These are phyloP conservation scores for Actinia tenebrosa DNA, from an alignment of 64 coral and sea anemone genomes.

Conservation along the genomic window DNA sequence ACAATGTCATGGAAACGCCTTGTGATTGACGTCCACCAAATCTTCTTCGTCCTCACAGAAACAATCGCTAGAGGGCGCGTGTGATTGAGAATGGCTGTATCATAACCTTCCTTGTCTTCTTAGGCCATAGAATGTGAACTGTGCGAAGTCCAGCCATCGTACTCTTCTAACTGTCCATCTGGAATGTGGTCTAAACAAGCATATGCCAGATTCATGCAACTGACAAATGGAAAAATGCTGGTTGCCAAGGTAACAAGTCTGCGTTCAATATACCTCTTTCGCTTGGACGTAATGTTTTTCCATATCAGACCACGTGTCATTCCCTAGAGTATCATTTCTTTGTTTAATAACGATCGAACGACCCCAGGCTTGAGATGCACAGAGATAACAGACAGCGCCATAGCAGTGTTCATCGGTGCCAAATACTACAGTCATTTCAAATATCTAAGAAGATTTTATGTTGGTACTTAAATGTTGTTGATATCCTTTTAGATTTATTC, in stretches of 20 bases:
- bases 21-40: too few species aligned
- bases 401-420: too few species aligned
- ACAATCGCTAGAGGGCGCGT: too few species aligned
- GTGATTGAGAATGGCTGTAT: not conserved
- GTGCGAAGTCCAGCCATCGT: slow-evolving; percentile 71
- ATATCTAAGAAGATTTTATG: too few species aligned
- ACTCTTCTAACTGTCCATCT: slow-evolving; percentile 26
- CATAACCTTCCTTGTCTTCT: not conserved
- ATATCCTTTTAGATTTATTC: slow-evolving; percentile 59
- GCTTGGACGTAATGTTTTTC: too few species aligned
- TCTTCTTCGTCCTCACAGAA: too few species aligned
- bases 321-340: too few species aligned
- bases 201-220: slow-evolving; percentile 49
- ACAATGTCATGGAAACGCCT: too few species aligned
- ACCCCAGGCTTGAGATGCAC: too few species aligned
- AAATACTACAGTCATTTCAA: too few species aligned
- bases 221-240: slow-evolving; percentile 64
- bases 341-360: too few species aligned
- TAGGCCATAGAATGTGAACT: slow-evolving; percentile 81
- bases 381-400: not conserved
- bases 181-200: slow-evolving; percentile 67
- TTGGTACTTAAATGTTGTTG: not conserved
- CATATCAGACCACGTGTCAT: too few species aligned
- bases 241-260: slow-evolving; percentile 71
- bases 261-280: not conserved